Conservation (phyloP, 37 sponge, comb jelly and placozoan species). For the Mnemiopsis leidyi region DNA sequence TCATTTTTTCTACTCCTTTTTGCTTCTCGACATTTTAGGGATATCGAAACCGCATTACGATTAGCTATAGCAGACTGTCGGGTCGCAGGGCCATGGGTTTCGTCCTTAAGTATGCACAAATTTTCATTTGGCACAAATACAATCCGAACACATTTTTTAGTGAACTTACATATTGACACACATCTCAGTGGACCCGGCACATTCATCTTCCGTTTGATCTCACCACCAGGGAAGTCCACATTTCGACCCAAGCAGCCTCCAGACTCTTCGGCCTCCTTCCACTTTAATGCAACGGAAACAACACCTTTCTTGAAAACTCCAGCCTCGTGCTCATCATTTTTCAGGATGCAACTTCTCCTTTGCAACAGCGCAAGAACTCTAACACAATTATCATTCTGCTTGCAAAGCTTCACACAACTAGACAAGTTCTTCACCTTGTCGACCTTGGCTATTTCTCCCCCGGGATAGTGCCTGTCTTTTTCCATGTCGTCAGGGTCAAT, state of each 20-base stretch:
- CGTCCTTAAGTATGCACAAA: background rate
- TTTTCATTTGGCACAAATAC: background rate
- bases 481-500: background rate
- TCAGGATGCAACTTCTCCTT: background rate
- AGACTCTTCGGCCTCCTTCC: background rate
- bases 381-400: background rate
- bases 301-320: background rate
- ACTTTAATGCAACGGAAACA: background rate
- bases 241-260: background rate
- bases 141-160: background rate
- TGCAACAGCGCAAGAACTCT: background rate
- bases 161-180: background rate
- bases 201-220: background rate
- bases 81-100: background rate
- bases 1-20: background rate
- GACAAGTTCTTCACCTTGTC: background rate
- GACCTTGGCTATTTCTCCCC: background rate
- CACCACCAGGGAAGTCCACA: background rate
- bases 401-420: background rate
- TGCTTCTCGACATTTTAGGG: background rate
- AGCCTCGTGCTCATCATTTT: background rate
- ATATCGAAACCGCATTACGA: background rate
- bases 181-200: background rate
- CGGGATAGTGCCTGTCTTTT: background rate
- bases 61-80: background rate